Conservation (phyloP, 23 tunicate genomes). For the Corella eumyota region DNA sequence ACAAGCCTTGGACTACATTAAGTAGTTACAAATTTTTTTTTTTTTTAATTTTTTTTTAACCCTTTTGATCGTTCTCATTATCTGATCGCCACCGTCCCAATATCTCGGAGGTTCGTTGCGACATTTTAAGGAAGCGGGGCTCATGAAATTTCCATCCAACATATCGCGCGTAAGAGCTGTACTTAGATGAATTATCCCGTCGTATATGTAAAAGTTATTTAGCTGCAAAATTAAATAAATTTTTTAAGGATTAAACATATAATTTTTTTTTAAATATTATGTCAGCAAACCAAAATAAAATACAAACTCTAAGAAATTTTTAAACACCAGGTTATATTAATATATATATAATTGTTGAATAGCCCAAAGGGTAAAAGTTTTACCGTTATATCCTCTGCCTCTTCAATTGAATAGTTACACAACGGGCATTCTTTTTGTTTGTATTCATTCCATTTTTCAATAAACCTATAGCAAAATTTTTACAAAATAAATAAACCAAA, state of each 20-base stretch:
- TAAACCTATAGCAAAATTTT: too few relatives aligned
- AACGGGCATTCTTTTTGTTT: too few relatives aligned
- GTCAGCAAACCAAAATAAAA: too few relatives aligned
- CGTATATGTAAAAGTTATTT: slow-evolving; percentile 30
- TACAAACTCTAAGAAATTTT: too few relatives aligned
- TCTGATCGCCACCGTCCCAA: slow-evolving; percentile 24
- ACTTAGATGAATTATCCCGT: slow-evolving; percentile 31
- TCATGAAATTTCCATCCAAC: slow-evolving; percentile 15
- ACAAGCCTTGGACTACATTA: background rate
- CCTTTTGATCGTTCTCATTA: slow-evolving; percentile 11
- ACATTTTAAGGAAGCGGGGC: slow-evolving; percentile 21
- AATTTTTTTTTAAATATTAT: background rate
- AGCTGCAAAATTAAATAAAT: slow-evolving; percentile 14
- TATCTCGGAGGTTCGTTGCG: background rate
- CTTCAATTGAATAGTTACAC: too few relatives aligned
- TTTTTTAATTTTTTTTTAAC: slow-evolving; percentile 6
- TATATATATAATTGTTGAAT: too few relatives aligned
- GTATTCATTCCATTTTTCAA: too few relatives aligned
- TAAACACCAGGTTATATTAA: too few relatives aligned
- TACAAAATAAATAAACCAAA: too few relatives aligned
- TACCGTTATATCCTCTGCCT: too few relatives aligned
- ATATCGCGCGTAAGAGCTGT: slow-evolving; percentile 9
- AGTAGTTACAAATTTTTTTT: background rate
- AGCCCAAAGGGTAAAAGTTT: too few relatives aligned
- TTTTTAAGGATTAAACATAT: background rate